Conservation (phyloP, 2,113 vertebrate genomes). For the Chrysochloris asiatica region DNA sequence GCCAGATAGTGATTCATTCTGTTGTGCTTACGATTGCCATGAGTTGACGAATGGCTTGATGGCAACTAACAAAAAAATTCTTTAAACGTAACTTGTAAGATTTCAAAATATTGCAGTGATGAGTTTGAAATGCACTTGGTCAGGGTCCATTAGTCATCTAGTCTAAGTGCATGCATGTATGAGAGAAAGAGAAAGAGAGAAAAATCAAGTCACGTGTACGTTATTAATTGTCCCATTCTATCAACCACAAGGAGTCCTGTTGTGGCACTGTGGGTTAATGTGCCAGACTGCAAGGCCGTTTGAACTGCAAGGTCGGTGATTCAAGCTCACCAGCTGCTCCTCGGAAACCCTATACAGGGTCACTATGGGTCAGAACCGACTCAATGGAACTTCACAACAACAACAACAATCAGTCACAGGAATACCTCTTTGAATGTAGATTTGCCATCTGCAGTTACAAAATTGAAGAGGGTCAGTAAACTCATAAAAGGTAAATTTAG, state of each 20-base stretch:
- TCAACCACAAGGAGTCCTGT: too few species aligned
- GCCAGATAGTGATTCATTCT: neutral
- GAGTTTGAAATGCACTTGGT: neutral
- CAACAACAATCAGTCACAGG: too few species aligned
- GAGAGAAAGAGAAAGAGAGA: neutral
- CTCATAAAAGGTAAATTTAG: neutral
- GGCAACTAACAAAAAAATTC: neutral
- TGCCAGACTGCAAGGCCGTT: too few species aligned
- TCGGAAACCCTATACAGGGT: too few species aligned
- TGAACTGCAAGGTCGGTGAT: too few species aligned
- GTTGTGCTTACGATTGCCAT: neutral
- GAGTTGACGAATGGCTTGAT: neutral
- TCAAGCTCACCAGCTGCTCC: too few species aligned
- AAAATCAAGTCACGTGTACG: neutral
- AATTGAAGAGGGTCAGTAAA: neutral
- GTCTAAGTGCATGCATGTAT: neutral
- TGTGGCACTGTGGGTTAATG: too few species aligned
- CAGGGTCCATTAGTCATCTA: neutral
- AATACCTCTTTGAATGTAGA: slow-evolving; percentile 4
- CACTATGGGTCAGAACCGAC: too few species aligned
- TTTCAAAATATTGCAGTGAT: neutral
- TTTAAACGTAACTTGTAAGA: slow-evolving; percentile 3
- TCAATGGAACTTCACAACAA: too few species aligned
- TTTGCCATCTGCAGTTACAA: slow-evolving; percentile 28
- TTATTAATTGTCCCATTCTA: neutral